These are phyloP conservation scores for Bombyx mandarina DNA, from an alignment of 1,140 invertebrate genomes.

Conservation along the genomic window DNA sequence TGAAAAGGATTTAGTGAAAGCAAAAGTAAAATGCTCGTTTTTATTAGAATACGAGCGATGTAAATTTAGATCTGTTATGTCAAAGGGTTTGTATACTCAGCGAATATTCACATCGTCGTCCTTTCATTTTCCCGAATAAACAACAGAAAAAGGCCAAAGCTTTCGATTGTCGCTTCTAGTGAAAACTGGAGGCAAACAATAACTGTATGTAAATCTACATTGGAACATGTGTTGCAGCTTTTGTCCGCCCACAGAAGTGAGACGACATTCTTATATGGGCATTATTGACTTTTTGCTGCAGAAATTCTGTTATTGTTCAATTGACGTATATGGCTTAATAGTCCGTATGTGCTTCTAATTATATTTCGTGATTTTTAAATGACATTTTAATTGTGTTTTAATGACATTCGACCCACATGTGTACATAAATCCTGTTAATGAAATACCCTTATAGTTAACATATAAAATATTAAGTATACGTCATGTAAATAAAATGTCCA, in stretches of 20 bases:
- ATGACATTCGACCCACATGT: too few relatives aligned
- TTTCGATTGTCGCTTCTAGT: constrained; percentile 46
- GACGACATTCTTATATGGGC: constrained; percentile 25
- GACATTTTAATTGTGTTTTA: too few relatives aligned
- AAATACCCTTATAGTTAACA: too few relatives aligned
- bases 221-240: constrained; percentile 33
- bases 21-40: too few relatives aligned
- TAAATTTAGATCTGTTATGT: not conserved
- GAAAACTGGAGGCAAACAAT: constrained; percentile 35
- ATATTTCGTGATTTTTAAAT: too few relatives aligned
- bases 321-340: too few relatives aligned
- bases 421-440: too few relatives aligned
- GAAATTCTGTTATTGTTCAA: not conserved
- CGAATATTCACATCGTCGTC: not conserved
- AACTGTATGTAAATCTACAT: constrained; percentile 30
- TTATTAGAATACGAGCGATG: too few relatives aligned
- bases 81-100: not conserved
- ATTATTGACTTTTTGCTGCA: constrained; percentile 20
- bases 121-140: constrained; percentile 6
- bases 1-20: too few relatives aligned
- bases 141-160: constrained; percentile 12
- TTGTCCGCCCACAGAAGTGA: constrained; percentile 26
- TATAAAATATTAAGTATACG: too few relatives aligned
- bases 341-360: too few relatives aligned
- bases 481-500: too few relatives aligned